Conservation (phyloP, 2,797 vertebrate species). For the Limosa lapponica region DNA sequence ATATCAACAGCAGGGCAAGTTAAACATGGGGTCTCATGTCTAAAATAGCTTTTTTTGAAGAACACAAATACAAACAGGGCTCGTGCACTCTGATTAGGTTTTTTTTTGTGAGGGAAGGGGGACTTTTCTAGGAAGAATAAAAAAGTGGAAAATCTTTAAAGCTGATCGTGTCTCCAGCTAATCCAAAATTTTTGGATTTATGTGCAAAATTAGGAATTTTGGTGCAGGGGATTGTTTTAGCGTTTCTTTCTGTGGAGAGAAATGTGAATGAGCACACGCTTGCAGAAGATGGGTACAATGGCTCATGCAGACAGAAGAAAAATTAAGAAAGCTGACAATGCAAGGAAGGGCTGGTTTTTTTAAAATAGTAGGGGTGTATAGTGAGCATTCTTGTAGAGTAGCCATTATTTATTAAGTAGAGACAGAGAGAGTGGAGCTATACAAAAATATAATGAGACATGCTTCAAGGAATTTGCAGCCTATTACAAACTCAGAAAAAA, state of each 20-base stretch:
- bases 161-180: background rate
- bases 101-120: background rate
- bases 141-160: background rate
- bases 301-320: conserved; percentile 2
- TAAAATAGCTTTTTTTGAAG: conserved; percentile 12
- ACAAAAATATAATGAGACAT: conserved; percentile 66
- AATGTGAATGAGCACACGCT: background rate
- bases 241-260: background rate
- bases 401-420: conserved; percentile 59
- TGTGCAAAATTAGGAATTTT: background rate
- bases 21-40: background rate
- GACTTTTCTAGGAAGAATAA: background rate
- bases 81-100: background rate
- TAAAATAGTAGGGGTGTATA: background rate
- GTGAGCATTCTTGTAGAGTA: conserved; percentile 1
- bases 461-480: conserved; percentile 67
- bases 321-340: conserved; percentile 4
- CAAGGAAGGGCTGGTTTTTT: background rate
- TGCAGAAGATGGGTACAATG: background rate
- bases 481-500: conserved; percentile 58
- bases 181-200: background rate
- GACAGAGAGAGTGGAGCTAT: conserved; percentile 24
- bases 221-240: background rate
- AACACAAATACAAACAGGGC: background rate
- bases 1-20: background rate